Percentiles rank a stretch among this genome's conserved stretches.
These are phyloP conservation scores for Bombus huntii DNA, from an alignment of 1,140 invertebrate species.

Conservation along the genomic window DNA sequence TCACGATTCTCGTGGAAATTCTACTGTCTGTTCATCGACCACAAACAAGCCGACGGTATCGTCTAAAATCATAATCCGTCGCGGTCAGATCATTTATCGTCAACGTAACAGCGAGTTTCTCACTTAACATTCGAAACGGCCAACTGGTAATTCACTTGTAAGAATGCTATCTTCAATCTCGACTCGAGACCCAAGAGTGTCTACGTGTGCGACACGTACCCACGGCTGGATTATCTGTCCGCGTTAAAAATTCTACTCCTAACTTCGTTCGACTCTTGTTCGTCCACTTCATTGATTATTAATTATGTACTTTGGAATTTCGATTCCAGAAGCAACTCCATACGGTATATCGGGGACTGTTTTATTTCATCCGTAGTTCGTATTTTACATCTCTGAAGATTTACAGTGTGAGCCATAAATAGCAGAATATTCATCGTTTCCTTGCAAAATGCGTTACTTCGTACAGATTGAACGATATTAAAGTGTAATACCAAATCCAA, in stretches of 20 bases:
- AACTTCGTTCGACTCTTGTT: neutral
- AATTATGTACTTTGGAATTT: neutral
- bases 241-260: neutral
- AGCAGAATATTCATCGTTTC: too few species aligned
- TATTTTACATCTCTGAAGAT: neutral
- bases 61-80: slow-evolving; percentile 63
- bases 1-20: slow-evolving; percentile 43
- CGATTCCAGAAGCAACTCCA: neutral
- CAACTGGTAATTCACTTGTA: slow-evolving; percentile 26
- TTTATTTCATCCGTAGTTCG: neutral
- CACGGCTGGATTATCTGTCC: slow-evolving; percentile 2
- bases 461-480: too few species aligned
- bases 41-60: slow-evolving; percentile 54
- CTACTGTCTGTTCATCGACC: too few species aligned
- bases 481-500: too few species aligned
- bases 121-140: slow-evolving; percentile 39
- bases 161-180: slow-evolving; percentile 46
- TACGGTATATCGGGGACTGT: neutral
- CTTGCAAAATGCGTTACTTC: too few species aligned
- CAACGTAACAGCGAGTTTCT: slow-evolving; percentile 16
- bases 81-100: slow-evolving; percentile 53
- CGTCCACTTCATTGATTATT: neutral
- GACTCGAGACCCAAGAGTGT: neutral
- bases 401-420: too few species aligned
- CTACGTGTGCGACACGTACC: slow-evolving; percentile 2